Base-by-base conservation (phyloP, 2,797 vertebrate genomes). In the Pagetopsis macropterus region DNA sequence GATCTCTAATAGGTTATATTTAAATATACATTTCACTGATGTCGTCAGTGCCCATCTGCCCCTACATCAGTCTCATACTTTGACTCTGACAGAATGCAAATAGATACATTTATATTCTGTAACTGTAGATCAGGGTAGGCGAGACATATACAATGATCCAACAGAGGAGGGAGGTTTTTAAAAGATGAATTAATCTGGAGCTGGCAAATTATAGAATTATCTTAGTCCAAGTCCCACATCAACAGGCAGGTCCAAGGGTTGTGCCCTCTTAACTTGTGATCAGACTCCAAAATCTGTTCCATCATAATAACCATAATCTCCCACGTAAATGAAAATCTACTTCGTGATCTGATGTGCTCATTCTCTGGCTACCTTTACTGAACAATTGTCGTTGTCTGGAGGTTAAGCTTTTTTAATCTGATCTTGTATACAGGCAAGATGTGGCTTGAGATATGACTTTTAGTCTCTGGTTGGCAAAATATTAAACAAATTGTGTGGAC, bases 41-140 rank as follows among this genome's bases (percentile, higher is more conserved):
- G 79, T 88, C 68, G 41, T 81, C 85, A 43, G 75, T 45, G 72
- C 64, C 79, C 79, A 82, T 87, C 83, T 90, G 88, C 60, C 41
- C 58, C 65, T 64, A 62, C 52, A 81, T 82, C 76, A 80, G 62
- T 80, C 73, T 82, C 64, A 63, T 56, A 63, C 59, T 74, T 73
- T 23, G 66, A 55, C 45, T 61, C 41, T 75, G 65, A 73, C 79
- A 79, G 69, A 80, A 78, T 86, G 83, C 83, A 90, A 91, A 90
- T 92, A 72, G 72, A 58, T 70, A 3, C 40, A 82, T 91, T 90
- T 74, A 80, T 88, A 91, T 92, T 92, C 88, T 69, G 55, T 44
- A 45, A 40, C 76, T 77, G 69, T 81, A 6, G 43, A 65, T 79
- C 51, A 44, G 67, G 3, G 17, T 4, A 40, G 41, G 31, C 3